Percentiles rank a stretch among this genome's conserved stretches.
Conservation (phyloP, 2,888 invertebrate genomes). For the Bugulina stolonifera region DNA sequence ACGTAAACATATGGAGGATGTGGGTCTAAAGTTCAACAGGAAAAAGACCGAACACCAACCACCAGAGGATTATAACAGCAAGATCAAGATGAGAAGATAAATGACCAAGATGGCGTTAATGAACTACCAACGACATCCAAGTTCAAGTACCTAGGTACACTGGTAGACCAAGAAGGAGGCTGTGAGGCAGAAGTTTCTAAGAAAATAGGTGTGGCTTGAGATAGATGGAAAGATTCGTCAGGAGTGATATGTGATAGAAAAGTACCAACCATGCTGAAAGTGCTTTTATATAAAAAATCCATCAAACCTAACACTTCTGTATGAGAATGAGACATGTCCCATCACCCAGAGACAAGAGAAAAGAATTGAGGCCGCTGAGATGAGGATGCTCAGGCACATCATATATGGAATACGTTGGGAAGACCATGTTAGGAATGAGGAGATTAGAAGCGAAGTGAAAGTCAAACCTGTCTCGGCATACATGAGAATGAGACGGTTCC, state of each 20-base stretch:
- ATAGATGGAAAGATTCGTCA: slow-evolving; percentile 7
- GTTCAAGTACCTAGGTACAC: neutral
- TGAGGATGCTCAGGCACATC: neutral
- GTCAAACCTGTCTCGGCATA: neutral
- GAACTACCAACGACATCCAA: neutral
- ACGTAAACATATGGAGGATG: neutral
- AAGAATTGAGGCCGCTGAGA: neutral
- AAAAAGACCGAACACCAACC: neutral
- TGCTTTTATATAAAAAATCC: neutral
- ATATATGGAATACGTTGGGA: neutral
- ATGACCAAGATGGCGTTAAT: neutral
- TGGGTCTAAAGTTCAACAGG: neutral
- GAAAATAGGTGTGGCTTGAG: neutral
- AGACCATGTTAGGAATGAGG: neutral
- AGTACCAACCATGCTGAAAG: neutral
- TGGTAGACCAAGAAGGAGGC: slow-evolving; percentile 9
- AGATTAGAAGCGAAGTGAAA: neutral
- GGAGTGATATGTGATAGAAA: slow-evolving; percentile 5
- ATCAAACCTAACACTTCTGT: neutral
- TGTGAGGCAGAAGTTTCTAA: neutral
- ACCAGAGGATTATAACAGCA: neutral
- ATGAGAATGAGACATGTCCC: neutral
- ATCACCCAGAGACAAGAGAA: neutral
- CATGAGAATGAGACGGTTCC: neutral
- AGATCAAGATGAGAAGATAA: neutral